phyloP scores from a whole-genome alignment of 2,888 invertebrate species.

The Ecliptopera silaceata region DNA sequence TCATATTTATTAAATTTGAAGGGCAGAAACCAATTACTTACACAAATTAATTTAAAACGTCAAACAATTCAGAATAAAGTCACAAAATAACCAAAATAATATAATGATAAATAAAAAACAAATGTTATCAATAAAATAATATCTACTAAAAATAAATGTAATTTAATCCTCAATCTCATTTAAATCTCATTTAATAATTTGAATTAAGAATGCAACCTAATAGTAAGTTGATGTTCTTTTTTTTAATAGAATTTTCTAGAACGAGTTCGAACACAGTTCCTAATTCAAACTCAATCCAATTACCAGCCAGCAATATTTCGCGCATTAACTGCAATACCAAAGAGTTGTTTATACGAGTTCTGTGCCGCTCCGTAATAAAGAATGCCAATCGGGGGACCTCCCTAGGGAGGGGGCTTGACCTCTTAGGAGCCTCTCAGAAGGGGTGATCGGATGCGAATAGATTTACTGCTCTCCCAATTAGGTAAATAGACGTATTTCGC shows the following conservation, averaged over 20 bases:
- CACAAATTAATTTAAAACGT: no score
- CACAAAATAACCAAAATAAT: no score
- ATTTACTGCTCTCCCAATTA: conserved; percentile 63
- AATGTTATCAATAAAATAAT: no score
- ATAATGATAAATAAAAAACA: no score
- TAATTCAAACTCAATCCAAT: conserved; percentile 32
- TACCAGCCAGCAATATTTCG: conserved; percentile 52
- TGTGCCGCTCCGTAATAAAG: conserved; percentile 58
- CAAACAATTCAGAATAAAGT: no score
- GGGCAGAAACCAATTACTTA: no score
- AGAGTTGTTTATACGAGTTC: conserved; percentile 55
- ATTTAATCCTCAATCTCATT: no score
- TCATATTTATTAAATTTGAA: no score
- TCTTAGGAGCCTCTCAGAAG: conserved; percentile 62
- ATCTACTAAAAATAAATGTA: no score
- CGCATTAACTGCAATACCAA: conserved; percentile 60
- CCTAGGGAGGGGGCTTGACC: conserved; percentile 59
- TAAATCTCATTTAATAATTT: no score
- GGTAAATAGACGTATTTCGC: conserved; percentile 49
- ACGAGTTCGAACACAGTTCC: conserved; percentile 17
- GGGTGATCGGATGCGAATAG: conserved; percentile 56
- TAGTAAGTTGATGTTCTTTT: background rate
- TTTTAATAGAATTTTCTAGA: background rate
- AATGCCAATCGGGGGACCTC: conserved; percentile 59
- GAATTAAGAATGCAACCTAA: background rate